These are phyloP conservation scores for Platorchestia sp. DNA, from an alignment of 1,140 invertebrate species.

Conservation along the genomic window DNA sequence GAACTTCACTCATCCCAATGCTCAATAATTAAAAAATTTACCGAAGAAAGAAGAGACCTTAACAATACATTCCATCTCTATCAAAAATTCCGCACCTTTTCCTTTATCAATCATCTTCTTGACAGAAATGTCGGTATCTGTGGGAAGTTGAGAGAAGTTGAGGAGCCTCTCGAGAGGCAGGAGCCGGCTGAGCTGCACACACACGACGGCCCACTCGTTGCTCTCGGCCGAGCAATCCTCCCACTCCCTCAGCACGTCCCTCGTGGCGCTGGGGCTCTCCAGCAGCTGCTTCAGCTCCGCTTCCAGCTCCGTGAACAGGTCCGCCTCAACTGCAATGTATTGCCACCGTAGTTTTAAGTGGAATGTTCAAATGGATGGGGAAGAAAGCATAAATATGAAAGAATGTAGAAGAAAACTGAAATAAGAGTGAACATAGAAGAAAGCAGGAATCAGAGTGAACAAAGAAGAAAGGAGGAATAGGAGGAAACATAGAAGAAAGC, in stretches of 20 bases:
- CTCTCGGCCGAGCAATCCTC: conserved; percentile 65
- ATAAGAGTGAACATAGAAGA: too few relatives aligned
- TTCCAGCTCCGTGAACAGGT: conserved; percentile 74
- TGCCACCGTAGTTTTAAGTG: neutral
- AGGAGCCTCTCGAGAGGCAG: conserved; percentile 57
- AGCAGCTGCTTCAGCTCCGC: neutral
- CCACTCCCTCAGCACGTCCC: conserved; percentile 58
- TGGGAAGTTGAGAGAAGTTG: neutral
- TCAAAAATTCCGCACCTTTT: conserved; percentile 57
- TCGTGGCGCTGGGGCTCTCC: neutral
- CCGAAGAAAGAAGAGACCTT: too few relatives aligned
- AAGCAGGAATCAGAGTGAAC: too few relatives aligned
- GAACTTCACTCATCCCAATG: too few relatives aligned
- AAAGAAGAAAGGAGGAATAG: too few relatives aligned
- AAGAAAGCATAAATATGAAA: too few relatives aligned
- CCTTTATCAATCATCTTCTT: conserved; percentile 64
- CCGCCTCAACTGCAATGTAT: neutral
- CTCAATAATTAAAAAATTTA: too few relatives aligned
- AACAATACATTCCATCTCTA: too few relatives aligned
- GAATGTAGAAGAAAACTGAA: too few relatives aligned
- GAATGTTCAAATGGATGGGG: too few relatives aligned
- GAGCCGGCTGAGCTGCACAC: conserved; percentile 59
- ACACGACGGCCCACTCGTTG: conserved; percentile 65
- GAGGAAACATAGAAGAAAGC: too few relatives aligned
- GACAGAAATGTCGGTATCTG: conserved; percentile 60